phyloP scores from a whole-genome alignment of 2,797 vertebrate species.

The Anguilla anguilla region DNA sequence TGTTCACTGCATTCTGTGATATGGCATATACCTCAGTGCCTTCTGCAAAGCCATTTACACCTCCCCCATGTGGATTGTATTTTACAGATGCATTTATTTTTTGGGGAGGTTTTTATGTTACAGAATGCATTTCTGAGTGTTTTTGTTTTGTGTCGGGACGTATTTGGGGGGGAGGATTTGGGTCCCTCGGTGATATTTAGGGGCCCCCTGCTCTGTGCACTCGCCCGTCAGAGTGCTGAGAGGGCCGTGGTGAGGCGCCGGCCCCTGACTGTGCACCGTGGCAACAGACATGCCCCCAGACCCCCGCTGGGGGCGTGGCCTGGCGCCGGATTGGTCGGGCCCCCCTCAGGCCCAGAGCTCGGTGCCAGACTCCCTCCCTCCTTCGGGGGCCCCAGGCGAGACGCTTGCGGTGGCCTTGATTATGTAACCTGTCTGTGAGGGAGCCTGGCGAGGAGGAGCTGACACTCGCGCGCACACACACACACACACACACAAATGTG shows the following conservation, averaged over 20 bases:
- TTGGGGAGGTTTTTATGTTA: no score
- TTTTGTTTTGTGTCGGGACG: not conserved
- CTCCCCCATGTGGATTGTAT: no score
- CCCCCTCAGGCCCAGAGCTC: conserved; percentile 55
- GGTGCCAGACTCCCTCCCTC: conserved; percentile 58
- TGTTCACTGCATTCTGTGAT: not conserved
- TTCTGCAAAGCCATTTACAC: no score
- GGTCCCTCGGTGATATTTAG: no score
- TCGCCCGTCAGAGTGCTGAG: no score
- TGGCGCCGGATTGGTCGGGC: conserved; percentile 59
- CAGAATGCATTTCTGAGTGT: no score
- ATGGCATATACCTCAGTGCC: not conserved
- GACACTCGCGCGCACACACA: conserved; percentile 30
- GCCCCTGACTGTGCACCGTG: not conserved
- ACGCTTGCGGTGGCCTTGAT: conserved; percentile 61
- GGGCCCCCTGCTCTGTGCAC: no score
- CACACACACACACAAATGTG: no score
- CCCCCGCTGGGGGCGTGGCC: not conserved
- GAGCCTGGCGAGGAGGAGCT: conserved; percentile 33
- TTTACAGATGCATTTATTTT: no score
- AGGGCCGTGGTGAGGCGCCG: not conserved
- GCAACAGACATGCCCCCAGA: not conserved
- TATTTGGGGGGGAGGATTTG: not conserved
- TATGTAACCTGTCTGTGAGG: conserved; percentile 65
- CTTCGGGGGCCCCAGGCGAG: conserved; percentile 54